These are phyloP conservation scores for Reticulitermes speratus DNA, from an alignment of 1,140 invertebrate genomes.

Conservation along the genomic window DNA sequence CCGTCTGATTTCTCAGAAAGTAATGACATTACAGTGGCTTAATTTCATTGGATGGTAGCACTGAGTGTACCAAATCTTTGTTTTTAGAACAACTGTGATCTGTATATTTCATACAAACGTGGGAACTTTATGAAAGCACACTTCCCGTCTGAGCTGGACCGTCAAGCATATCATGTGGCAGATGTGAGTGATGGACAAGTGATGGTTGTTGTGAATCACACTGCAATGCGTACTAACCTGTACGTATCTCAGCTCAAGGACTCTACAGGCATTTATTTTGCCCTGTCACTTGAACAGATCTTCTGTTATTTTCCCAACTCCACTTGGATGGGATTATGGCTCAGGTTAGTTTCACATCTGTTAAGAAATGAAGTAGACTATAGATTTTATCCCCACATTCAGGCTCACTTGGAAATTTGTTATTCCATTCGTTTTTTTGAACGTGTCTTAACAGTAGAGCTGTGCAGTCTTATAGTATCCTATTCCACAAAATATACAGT, in stretches of 20 bases:
- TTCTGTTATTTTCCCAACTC: constrained; percentile 80
- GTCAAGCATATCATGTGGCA: constrained; percentile 75
- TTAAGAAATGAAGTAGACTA: no score
- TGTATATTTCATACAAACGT: constrained; percentile 76
- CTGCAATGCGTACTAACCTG: constrained; percentile 69
- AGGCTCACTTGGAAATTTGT: no score
- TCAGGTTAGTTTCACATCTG: constrained; percentile 63
- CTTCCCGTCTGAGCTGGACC: constrained; percentile 68
- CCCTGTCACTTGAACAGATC: constrained; percentile 76
- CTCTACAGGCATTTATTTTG: constrained; percentile 56
- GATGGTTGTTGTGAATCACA: constrained; percentile 82
- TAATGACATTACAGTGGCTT: no score
- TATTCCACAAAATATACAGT: no score
- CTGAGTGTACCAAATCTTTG: not conserved
- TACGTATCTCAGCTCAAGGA: constrained; percentile 69
- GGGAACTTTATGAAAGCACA: constrained; percentile 67
- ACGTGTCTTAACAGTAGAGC: no score
- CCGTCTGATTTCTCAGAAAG: no score
- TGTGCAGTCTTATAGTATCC: no score
- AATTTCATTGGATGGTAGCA: no score
- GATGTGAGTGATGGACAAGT: constrained; percentile 79
- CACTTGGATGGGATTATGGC: constrained; percentile 77
- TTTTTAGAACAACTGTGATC: constrained; percentile 53
- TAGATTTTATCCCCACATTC: no score
- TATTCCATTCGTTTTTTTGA: no score